phyloP scores from a whole-genome alignment of 2,888 invertebrate species.

The Sphaeridia pumilis region DNA sequence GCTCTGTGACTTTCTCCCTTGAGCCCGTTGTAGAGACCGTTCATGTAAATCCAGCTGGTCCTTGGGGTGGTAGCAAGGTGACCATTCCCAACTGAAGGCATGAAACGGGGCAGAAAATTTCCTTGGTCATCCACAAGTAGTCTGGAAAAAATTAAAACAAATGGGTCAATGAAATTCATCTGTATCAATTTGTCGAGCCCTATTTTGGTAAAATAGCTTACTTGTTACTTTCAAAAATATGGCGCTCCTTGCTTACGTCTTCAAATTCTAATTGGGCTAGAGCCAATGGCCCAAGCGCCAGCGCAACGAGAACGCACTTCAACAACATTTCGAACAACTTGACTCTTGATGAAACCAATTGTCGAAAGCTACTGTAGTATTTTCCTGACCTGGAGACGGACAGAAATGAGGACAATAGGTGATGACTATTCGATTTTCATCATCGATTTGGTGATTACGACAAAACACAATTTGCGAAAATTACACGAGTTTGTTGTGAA shows the following conservation, averaged over 20 bases:
- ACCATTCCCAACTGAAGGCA: constrained; percentile 35
- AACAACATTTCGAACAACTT: neutral
- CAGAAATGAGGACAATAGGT: too few species aligned
- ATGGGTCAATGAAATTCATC: neutral
- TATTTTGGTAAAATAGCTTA: too few species aligned
- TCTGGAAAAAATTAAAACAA: constrained; percentile 13
- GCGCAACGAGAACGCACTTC: neutral
- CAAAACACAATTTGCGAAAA: too few species aligned
- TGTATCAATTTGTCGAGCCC: too few species aligned
- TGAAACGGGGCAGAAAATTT: constrained; percentile 15
- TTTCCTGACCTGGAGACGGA: too few species aligned
- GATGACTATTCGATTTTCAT: too few species aligned
- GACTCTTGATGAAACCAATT: too few species aligned
- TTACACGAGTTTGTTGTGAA: too few species aligned
- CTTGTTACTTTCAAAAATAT: constrained; percentile 22
- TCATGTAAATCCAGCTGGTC: constrained; percentile 34
- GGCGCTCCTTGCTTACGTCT: constrained; percentile 20
- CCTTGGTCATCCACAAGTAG: constrained; percentile 26
- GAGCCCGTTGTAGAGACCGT: constrained; percentile 35
- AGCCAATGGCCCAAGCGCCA: neutral
- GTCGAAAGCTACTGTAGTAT: too few species aligned
- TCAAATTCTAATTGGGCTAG: constrained; percentile 13
- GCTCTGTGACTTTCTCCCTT: constrained; percentile 34
- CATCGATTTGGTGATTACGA: too few species aligned
- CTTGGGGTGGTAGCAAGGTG: constrained; percentile 33